A percentile compares a stretch with the other conserved stretches of the same genome.
Evolutionary conservation across 2,888 invertebrate species (phyloP).

Genomic region (Eupithecia pulchellata): DNA sequence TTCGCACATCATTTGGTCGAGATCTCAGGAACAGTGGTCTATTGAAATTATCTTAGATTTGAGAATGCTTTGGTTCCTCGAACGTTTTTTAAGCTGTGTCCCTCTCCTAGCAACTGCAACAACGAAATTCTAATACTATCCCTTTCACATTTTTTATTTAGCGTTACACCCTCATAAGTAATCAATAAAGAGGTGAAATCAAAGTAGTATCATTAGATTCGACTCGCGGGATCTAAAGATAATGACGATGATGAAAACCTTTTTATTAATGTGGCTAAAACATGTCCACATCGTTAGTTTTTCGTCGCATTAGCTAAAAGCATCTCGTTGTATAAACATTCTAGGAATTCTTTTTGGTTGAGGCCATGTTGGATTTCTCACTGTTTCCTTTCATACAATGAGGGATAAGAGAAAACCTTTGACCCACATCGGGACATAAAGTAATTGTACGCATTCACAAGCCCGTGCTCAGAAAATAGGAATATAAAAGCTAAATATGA

Average conservation of each 20-base stretch:
- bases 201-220: background rate
- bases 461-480: background rate
- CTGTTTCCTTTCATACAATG: conserved; percentile 1
- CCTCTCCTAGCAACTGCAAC: no score
- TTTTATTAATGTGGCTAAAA: background rate
- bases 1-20: no score
- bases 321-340: background rate
- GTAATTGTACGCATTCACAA: conserved; percentile 6
- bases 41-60: no score
- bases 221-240: background rate
- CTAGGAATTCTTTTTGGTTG: background rate
- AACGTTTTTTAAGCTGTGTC: no score
- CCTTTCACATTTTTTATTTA: no score
- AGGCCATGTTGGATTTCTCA: conserved; percentile 1
- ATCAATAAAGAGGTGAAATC: no score
- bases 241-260: no score
- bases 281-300: background rate
- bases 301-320: background rate
- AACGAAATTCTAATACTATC: no score
- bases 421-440: background rate
- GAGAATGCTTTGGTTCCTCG: no score
- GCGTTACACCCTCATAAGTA: no score
- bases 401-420: background rate
- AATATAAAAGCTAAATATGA: conserved; percentile 4
- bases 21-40: no score